Evolutionary conservation across 2,888 invertebrate genomes (phyloP).

Genomic region (Conomelus anceps): DNA sequence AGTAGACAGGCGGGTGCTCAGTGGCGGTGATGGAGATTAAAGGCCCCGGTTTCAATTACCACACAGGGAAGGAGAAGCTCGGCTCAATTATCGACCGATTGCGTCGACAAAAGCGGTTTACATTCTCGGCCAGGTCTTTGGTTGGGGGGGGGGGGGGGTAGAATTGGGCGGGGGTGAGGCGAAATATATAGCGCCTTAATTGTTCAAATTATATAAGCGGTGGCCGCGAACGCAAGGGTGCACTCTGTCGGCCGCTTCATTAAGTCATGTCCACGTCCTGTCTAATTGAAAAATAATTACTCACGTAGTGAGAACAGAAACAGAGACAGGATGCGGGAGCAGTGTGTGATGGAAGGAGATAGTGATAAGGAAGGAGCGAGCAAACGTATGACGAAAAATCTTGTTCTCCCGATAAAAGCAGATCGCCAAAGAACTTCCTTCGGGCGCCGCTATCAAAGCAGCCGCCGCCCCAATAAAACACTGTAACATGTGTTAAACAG

Average conservation of each 20-base stretch:
- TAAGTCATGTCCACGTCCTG: constrained; percentile 6
- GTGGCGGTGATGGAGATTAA: neutral
- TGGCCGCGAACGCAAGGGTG: neutral
- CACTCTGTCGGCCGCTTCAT: neutral
- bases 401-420: neutral
- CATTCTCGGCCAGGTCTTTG: neutral
- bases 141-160: neutral
- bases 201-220: constrained; percentile 9
- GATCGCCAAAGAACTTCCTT: neutral
- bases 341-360: neutral
- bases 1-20: neutral
- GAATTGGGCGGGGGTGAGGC: neutral
- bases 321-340: neutral
- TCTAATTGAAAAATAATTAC: constrained; percentile 14
- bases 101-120: constrained; percentile 12
- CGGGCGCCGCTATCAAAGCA: neutral
- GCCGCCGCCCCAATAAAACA: neutral
- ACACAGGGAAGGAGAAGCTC: neutral
- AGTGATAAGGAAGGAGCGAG: neutral
- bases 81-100: constrained; percentile 12
- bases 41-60: constrained; percentile 7
- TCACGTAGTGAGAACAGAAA: neutral
- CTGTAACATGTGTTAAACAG: neutral
- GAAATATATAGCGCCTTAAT: constrained; percentile 11
- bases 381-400: neutral